Evolutionary conservation across 2,888 invertebrate genomes (phyloP).

Genomic region (Drosophila nr. perissopoda): DNA sequence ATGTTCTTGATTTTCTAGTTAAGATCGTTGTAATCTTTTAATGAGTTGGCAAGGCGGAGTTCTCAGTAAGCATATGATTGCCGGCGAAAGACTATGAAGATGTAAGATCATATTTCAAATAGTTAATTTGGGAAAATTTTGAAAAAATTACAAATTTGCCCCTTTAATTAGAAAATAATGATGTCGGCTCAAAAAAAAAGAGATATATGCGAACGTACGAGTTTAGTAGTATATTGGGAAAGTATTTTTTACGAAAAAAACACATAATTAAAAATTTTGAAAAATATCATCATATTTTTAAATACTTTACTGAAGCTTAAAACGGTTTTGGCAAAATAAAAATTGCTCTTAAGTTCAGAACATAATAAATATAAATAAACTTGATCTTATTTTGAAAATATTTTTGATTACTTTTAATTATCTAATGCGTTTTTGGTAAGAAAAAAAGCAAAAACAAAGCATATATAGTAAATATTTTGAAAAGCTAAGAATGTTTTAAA

Average conservation of each 20-base stretch:
- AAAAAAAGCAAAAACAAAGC: no score
- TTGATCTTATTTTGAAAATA: not conserved
- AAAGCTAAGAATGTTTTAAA: not conserved
- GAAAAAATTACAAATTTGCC: not conserved
- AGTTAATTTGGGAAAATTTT: not conserved
- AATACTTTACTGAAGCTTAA: not conserved
- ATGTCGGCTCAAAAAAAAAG: not conserved
- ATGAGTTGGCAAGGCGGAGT: constrained; percentile 21
- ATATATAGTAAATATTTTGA: no score
- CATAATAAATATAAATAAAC: no score
- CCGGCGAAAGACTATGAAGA: constrained; percentile 1
- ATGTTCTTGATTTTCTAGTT: constrained; percentile 49
- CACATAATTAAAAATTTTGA: not conserved
- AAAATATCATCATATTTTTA: not conserved
- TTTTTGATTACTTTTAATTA: not conserved
- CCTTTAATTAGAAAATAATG: not conserved
- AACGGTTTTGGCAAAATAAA: not conserved
- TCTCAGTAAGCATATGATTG: constrained; percentile 12
- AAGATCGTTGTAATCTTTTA: constrained; percentile 62
- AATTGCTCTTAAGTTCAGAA: no score
- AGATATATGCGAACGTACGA: not conserved
- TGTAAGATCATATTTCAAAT: constrained; percentile 1
- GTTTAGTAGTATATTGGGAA: not conserved
- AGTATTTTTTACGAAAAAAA: not conserved
- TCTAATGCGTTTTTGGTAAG: no score